Conservation (phyloP, 2,113 vertebrate genomes). For the Gadus chalcogrammus region DNA sequence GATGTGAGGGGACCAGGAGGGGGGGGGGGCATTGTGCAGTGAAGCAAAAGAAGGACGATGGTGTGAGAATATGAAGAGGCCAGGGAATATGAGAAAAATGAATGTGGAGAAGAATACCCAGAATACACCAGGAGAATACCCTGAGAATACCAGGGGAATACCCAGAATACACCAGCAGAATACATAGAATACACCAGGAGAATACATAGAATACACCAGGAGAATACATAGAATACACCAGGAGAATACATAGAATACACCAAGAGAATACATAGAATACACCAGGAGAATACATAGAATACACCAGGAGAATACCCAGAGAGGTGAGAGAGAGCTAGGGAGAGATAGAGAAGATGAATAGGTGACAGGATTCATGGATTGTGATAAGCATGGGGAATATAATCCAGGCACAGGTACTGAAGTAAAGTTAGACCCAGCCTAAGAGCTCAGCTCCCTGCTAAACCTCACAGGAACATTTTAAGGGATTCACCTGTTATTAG, state of each 20-base stretch:
- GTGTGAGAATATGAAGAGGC: conserved; percentile 24
- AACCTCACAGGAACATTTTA: no score
- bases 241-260: neutral
- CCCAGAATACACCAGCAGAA: neutral
- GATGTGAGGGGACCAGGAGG: conserved; percentile 13
- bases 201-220: conserved; percentile 3
- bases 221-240: neutral
- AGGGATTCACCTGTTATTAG: no score
- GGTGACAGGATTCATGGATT: no score
- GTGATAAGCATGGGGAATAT: no score
- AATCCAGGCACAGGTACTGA: no score
- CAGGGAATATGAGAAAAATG: conserved; percentile 22
- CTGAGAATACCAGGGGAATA: conserved; percentile 5
- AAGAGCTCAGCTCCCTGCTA: no score
- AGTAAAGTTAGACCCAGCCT: no score
- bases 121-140: neutral
- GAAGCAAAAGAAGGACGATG: neutral
- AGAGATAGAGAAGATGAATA: no score
- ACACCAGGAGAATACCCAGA: neutral
- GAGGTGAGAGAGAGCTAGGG: no score
- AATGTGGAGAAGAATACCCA: conserved; percentile 17
- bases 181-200: conserved; percentile 2
- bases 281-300: neutral
- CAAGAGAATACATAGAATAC: conserved; percentile 2
- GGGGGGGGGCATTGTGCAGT: neutral